Base-by-base conservation (phyloP, 1,140 invertebrate species). In the Lordiphosa stackelbergi region DNA sequence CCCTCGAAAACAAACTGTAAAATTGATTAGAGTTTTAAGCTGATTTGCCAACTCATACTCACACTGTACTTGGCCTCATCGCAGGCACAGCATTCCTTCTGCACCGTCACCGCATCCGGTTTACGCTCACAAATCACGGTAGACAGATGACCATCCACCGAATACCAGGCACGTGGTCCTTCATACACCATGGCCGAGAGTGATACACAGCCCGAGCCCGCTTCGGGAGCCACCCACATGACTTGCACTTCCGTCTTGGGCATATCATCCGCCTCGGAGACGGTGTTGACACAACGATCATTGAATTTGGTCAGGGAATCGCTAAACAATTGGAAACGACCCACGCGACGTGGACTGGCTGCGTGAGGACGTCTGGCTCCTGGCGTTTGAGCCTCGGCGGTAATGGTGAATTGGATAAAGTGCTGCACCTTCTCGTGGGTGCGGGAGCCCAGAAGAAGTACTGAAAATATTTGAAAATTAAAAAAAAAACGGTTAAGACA, bases 31-130 rank as follows among this genome's bases (percentile, higher is more conserved):
- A 0, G 22, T 24, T 6, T 24, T 24, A 5, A 24, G 0, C 22
- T 24, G 5, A 5, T 24, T 24, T 24, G 22, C 4, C 5, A 5
- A 5, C 5, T 24, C 4, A 6, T 0, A 24, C 90, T 89, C 85
- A 96, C 94, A 86, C 91, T 94, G 78, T 96, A 97, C 87, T 96
- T 96, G 37, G 95, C 95, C 78, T 96, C 95, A 85, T 97, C 95
- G 85, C 96, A 97, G 41, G 96, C 94, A 86, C 96, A 97, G 86
- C 96, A 98, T 40, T 88, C 89, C 12, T 90, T 87, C 40, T 92
- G 90, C 10, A 91, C 87, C 28, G 91, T 89, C 4, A 89, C 86
- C 0, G 88, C 73, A 54, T 69, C 73, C 0, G 73, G 55, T 49
- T 79, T 84, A 19, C 88, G 88, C 85, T 97, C 95, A 86, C 97